A percentile compares a stretch with the other conserved stretches of the same genome.
phyloP scores from a whole-genome alignment of 2,113 vertebrate genomes.

The Toxotes chatareus region DNA sequence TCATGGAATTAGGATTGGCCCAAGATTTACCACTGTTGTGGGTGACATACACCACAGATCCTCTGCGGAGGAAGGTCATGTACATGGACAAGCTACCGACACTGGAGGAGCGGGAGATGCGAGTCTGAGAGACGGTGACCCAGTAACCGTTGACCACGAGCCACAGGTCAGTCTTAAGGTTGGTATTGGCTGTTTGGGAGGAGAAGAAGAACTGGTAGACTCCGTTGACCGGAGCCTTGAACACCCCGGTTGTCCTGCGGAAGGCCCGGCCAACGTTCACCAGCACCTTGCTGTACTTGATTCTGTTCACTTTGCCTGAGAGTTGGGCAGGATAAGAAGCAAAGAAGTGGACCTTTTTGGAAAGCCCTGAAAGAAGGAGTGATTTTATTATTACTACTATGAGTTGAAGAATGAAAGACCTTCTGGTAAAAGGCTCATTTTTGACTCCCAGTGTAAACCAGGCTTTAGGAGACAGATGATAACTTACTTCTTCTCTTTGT shows the following conservation, averaged over 20 bases:
- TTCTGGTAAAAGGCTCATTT: too few relatives aligned
- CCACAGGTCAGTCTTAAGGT: conserved; percentile 53
- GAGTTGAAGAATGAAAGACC: too few relatives aligned
- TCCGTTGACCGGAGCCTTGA: too few relatives aligned
- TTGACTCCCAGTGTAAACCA: too few relatives aligned
- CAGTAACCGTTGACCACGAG: conserved; percentile 63
- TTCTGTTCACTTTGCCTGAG: conserved; percentile 57
- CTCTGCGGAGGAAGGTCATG: conserved; percentile 53
- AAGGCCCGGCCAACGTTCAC: too few relatives aligned
- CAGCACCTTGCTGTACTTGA: conserved; percentile 34
- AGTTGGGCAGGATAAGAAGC: conserved; percentile 43
- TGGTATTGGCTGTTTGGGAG: too few relatives aligned
- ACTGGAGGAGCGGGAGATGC: too few relatives aligned
- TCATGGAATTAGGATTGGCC: conserved; percentile 55
- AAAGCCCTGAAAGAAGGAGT: too few relatives aligned
- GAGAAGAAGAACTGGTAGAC: too few relatives aligned
- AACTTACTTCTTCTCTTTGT: conserved; percentile 23
- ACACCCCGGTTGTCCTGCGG: too few relatives aligned
- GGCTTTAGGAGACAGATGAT: neutral
- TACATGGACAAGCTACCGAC: neutral
- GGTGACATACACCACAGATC: conserved; percentile 58
- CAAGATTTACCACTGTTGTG: conserved; percentile 64
- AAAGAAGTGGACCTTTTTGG: conserved; percentile 57
- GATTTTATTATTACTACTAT: too few relatives aligned
- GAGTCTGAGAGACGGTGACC: conserved; percentile 2